Base-by-base conservation (phyloP, 2,888 invertebrate genomes). In the Microctonus aethiopoides region DNA sequence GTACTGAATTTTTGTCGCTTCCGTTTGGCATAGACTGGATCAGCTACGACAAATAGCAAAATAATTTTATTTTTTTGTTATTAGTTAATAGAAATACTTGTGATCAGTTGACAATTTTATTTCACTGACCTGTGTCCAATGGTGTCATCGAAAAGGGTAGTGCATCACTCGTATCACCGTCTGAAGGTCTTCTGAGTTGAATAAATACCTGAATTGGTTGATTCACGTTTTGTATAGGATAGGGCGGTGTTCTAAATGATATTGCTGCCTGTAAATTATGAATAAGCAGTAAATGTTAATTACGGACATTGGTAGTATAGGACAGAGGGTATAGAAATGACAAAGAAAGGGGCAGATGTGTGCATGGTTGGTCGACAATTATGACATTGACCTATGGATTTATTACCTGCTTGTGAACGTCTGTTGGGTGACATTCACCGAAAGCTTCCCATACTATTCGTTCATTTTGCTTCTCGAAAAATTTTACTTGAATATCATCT, bases 401-500 rank as follows among this genome's bases (percentile, higher is more conserved):
- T 13, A 86, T 87, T 64, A 76, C 77, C 84, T 90, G 90, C 78
- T 90, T 89, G 63, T 74, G 70, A 10, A 72, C 62, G 77, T 90
- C 88, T 34, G 87, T 84, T 0, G 89, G 88, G 59, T 88, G 87
- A 78, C 90, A 89, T 66, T 89, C 88, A 1, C 88, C 90, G 75
- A 83, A 87, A 0, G 85, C 87, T 80, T 90, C 89, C 91, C 91
- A 91, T 16, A 87, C 81, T 2, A 87, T 75, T 29, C 84, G 80
- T 1, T 88, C 88, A 67, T 88, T 86, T 46, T 84, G 79, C 77
- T 88, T 89, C 80, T 91, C 89, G 79, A 83, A 91, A 80, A 91
- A 90, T 54, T 89, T 79, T 5, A 91, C 87, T 75, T 89, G 86
- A 67, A 91, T 89, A 79, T 91, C 90, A 80, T 91, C 90, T 88